Evolutionary conservation across 1,140 invertebrate genomes (phyloP).

Genomic region (Caenorhabditis inopinata): DNA sequence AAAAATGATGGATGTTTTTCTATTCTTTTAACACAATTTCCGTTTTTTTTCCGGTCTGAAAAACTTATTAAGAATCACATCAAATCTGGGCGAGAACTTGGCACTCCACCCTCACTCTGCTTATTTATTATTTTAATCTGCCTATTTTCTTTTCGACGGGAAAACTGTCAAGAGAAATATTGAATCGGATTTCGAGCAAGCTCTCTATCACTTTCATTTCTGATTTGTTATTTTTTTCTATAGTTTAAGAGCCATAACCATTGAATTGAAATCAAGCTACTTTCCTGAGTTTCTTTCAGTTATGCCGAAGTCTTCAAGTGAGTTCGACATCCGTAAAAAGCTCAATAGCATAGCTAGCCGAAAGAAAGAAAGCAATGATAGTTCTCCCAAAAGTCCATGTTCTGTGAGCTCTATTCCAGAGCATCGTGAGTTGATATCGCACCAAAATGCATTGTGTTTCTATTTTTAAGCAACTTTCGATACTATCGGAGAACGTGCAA

Average conservation of each 20-base stretch:
- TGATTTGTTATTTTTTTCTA: not conserved
- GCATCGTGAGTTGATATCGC: not conserved
- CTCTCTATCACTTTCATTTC: not conserved
- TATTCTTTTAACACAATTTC: not conserved
- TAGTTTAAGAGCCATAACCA: no score
- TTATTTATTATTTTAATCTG: not conserved
- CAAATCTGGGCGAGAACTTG: not conserved
- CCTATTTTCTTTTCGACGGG: not conserved
- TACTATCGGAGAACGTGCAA: conserved; percentile 28
- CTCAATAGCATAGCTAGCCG: not conserved
- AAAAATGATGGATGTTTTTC: not conserved
- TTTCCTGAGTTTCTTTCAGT: not conserved
- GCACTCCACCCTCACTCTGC: not conserved
- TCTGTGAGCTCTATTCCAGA: not conserved
- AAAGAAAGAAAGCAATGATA: conserved; percentile 24
- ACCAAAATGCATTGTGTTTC: no score
- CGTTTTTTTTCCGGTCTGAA: not conserved
- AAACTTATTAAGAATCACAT: not conserved
- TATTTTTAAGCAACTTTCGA: conserved; percentile 20
- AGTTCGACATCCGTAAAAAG: conserved; percentile 34
- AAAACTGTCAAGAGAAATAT: not conserved
- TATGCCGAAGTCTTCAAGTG: conserved; percentile 28
- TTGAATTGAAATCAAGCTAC: no score
- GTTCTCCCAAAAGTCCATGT: not conserved
- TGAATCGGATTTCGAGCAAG: not conserved